A percentile compares a stretch with the other conserved stretches of the same genome.
phyloP scores from a whole-genome alignment of 2,113 vertebrate species.

The Herpailurus yagouaroundi region DNA sequence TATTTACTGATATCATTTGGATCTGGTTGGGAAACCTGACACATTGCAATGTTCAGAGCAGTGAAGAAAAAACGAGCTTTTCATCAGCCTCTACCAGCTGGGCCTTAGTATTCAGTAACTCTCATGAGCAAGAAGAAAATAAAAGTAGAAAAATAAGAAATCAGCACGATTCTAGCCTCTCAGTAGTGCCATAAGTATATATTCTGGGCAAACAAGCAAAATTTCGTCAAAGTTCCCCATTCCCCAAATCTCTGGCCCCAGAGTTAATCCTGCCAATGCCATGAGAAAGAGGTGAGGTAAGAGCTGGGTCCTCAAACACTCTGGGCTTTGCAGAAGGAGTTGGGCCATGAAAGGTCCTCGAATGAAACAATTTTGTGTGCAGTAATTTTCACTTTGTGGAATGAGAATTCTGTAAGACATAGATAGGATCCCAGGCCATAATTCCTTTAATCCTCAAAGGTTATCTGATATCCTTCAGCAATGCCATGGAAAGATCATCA shows the following conservation, averaged over 20 bases:
- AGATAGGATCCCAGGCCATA: not conserved
- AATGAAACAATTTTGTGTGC: not conserved
- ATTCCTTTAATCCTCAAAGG: not conserved
- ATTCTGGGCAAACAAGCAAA: not conserved
- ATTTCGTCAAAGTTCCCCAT: not conserved
- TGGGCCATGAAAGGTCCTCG: not conserved
- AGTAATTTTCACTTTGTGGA: not conserved
- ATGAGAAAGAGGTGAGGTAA: accelerated
- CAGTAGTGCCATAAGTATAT: not conserved
- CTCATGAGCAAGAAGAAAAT: not conserved
- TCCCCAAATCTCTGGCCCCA: not conserved
- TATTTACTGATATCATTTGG: not conserved
- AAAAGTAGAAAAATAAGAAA: not conserved
- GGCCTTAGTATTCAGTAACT: not conserved
- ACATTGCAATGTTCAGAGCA: not conserved
- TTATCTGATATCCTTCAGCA: not conserved
- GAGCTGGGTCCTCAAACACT: not conserved
- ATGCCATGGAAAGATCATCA: constrained; percentile 1
- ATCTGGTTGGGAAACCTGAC: not conserved
- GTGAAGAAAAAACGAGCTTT: not conserved
- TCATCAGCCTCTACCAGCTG: not conserved
- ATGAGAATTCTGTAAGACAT: not conserved
- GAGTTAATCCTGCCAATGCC: not conserved
- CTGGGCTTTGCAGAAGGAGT: not conserved
- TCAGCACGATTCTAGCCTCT: not conserved